Conservation (phyloP, 1,140 invertebrate genomes). For the Parasteatoda tepidariorum region DNA sequence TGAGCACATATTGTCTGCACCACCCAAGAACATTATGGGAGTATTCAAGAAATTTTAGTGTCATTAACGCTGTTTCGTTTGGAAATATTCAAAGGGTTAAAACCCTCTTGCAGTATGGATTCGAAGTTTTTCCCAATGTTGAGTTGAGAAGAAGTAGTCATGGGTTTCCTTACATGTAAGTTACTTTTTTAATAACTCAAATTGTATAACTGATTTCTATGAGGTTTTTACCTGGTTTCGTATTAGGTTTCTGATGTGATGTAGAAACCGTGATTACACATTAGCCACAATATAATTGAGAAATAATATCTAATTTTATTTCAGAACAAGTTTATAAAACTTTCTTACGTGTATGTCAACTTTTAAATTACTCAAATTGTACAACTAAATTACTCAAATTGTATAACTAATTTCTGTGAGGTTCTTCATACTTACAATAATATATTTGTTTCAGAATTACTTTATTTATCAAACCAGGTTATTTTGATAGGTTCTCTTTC, state of each 20-base stretch:
- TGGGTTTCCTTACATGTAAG: conserved; percentile 24
- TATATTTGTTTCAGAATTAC: too few species aligned
- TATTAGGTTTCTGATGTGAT: background rate
- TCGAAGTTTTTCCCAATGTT: conserved; percentile 5
- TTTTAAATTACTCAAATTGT: background rate
- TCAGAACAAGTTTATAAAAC: background rate
- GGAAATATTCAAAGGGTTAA: background rate
- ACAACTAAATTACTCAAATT: background rate
- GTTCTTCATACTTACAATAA: too few species aligned
- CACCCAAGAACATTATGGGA: conserved; percentile 35
- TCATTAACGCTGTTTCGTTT: conserved; percentile 24
- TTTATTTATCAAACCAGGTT: too few species aligned
- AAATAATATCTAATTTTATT: too few species aligned
- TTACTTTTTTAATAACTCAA: background rate
- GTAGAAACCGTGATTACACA: background rate
- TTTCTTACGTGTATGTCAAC: background rate
- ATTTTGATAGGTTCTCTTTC: too few species aligned
- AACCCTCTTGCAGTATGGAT: conserved; percentile 9
- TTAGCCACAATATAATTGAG: too few species aligned
- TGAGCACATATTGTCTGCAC: background rate
- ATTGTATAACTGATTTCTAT: background rate
- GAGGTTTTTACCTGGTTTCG: background rate
- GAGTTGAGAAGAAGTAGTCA: conserved; percentile 15
- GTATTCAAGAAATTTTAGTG: conserved; percentile 34
- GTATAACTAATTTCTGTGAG: too few species aligned